Evolutionary conservation across 1,140 invertebrate genomes (phyloP), one percentile per base, ranked within the genome.

Genomic region (Ditylenchus dipsaci): DNA sequence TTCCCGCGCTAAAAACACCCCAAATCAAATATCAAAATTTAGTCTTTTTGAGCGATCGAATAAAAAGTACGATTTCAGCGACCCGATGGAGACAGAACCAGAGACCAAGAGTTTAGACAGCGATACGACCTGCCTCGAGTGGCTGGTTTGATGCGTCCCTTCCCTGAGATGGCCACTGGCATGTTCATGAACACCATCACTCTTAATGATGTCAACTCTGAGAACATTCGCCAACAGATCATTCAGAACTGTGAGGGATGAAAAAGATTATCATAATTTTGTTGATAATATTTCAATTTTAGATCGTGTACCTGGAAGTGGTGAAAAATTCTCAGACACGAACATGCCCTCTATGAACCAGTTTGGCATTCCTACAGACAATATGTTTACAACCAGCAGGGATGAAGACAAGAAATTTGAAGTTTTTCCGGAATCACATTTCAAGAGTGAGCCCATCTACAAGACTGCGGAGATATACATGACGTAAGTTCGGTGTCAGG

Each of bases 391-490:
- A 42, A 82, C 80, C 5, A 80, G 73, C 21, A 58, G 65, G 43
- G 80, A 82, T 57, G 80, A 82, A 64, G 80, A 82, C 65, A 82
- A 82, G 49, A 77, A 80, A 45, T 82, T 82, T 53, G 79, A 83
- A n/a, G 80, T 78, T 1, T 82, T 82, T 73, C 80, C 80, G 11
- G 80, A 82, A 63, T 72, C 79, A 9, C 38, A 61, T 21, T 77
- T 79, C 67, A 76, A 70, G 53, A 71, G 63, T 56, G 71, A 59
- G 21, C 79, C 79, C 9, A 80, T 82, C 62, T 82, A 78, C 77
- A 82, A 83, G 47, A 75, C 81, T 30, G 66, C 81, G 19, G 58
- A 73, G 29, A 68, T 72, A 17, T 80, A 81, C 49, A 67, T 76
- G 49, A 76, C 76, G 65, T 62, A 63, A 19, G 67, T 77, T n/a